Evolutionary conservation across 2,797 vertebrate genomes (phyloP).

Genomic region (Halcyon badia): DNA sequence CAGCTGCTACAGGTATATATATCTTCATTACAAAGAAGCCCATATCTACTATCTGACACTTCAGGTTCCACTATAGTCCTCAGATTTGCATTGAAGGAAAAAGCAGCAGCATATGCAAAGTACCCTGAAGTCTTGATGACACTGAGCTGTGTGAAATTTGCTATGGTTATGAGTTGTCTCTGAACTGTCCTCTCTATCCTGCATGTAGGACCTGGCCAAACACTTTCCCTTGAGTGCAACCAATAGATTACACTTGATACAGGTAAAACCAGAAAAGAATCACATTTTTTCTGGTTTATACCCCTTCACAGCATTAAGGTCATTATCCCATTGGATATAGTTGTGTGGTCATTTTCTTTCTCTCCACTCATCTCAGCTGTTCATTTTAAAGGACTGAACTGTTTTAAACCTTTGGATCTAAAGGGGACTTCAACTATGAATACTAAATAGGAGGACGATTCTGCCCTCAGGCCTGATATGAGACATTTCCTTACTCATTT

Average conservation of each 20-base stretch:
- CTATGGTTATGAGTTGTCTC: background rate
- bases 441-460: background rate
- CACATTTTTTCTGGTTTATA: background rate
- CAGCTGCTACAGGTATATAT: fast-evolving
- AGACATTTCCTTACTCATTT: background rate
- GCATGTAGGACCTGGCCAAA: background rate
- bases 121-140: background rate
- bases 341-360: background rate
- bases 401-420: background rate
- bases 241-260: background rate
- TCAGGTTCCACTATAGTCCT: background rate
- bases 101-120: background rate
- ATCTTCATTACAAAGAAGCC: background rate
- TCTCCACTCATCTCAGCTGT: background rate
- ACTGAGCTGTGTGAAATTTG: background rate
- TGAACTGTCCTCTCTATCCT: background rate
- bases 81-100: background rate
- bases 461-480: background rate
- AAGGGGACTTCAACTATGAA: background rate
- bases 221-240: background rate
- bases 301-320: background rate
- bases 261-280: background rate
- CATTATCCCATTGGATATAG: background rate
- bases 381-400: background rate
- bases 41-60: background rate